Evolutionary conservation across 2,113 vertebrate species (phyloP).

Genomic region (Acrocephalus arundinaceus): DNA sequence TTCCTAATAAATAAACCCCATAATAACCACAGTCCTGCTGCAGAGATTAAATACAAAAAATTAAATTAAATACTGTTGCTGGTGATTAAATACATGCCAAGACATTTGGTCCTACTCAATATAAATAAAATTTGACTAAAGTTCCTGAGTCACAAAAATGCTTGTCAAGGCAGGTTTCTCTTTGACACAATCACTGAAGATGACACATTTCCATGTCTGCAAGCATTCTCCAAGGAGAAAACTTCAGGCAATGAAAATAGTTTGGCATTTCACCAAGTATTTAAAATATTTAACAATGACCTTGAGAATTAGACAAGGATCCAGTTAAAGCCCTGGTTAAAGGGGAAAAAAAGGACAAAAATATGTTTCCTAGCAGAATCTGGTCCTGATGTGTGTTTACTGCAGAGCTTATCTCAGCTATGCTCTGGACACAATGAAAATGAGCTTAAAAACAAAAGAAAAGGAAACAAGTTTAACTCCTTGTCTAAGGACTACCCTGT

Average conservation of each 20-base stretch:
- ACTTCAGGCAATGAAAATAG: conserved; percentile 37
- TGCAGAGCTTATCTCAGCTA: neutral
- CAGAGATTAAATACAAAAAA: neutral
- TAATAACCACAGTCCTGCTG: neutral
- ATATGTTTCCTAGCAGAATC: neutral
- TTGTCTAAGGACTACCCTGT: neutral
- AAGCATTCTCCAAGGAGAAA: neutral
- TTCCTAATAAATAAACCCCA: neutral
- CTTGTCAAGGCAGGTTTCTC: neutral
- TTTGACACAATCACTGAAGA: neutral
- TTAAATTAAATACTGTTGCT: neutral
- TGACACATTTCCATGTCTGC: conserved; percentile 31
- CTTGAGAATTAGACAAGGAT: conserved; percentile 12
- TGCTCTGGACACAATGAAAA: neutral
- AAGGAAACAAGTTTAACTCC: conserved; percentile 13
- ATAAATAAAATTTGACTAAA: neutral
- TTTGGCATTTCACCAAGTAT: conserved; percentile 59
- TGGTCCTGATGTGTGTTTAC: neutral
- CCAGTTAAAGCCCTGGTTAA: neutral
- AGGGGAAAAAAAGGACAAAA: neutral
- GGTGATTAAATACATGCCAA: neutral
- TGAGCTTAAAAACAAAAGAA: neutral
- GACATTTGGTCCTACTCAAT: neutral
- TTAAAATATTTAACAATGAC: conserved; percentile 55
- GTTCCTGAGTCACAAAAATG: neutral